Percentiles rank a stretch among this genome's conserved stretches.
phyloP scores from a whole-genome alignment of 2,888 invertebrate species.

The Cataglyphis rosenhaueri region DNA sequence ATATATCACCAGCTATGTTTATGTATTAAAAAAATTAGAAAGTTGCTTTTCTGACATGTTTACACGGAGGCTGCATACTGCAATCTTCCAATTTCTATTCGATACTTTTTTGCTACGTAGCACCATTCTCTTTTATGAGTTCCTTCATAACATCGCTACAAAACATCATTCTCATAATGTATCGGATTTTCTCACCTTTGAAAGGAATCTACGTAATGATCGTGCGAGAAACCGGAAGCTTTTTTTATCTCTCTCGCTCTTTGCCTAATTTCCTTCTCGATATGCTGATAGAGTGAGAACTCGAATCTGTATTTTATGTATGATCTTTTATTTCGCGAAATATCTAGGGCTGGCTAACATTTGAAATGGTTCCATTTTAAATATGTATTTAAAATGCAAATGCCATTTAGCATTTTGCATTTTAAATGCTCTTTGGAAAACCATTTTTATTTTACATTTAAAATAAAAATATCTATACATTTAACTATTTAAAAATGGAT shows the following conservation, averaged over 20 bases:
- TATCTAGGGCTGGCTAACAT: neutral
- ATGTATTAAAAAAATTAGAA: conserved; percentile 33
- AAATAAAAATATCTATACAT: no score
- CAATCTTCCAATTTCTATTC: conserved; percentile 16
- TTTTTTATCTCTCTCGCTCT: neutral
- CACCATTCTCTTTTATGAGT: conserved; percentile 11
- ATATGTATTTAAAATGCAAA: no score
- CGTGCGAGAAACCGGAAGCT: conserved; percentile 29
- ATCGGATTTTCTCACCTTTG: conserved; percentile 36
- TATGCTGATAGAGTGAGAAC: conserved; percentile 18
- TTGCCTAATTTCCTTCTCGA: conserved; percentile 22
- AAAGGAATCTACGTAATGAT: conserved; percentile 30
- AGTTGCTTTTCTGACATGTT: conserved; percentile 17
- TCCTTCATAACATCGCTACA: neutral
- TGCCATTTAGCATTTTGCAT: no score
- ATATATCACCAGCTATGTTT: conserved; percentile 1
- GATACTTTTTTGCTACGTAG: neutral
- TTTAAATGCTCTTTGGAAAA: no score
- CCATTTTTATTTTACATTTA: no score
- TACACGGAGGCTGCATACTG: neutral
- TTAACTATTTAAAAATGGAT: no score
- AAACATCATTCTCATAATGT: conserved; percentile 24
- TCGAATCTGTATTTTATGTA: conserved; percentile 6
- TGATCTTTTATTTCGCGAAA: conserved; percentile 9
- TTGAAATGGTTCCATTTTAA: no score